These are phyloP conservation scores for Hyperoplus immaculatus DNA, from an alignment of 2,797 vertebrate genomes.

Conservation along the genomic window DNA sequence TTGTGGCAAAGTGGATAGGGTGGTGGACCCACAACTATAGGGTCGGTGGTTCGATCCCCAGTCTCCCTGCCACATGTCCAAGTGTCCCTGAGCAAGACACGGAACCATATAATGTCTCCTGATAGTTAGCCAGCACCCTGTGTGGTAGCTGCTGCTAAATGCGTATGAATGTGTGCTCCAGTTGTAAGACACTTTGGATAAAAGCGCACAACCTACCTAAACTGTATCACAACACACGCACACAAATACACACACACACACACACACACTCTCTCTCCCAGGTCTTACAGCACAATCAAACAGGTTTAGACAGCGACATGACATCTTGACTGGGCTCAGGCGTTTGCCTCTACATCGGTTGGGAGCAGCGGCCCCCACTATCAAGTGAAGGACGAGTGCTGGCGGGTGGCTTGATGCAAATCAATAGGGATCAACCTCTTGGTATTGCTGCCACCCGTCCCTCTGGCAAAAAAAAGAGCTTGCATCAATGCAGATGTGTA, in stretches of 20 bases:
- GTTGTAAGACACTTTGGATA: no score
- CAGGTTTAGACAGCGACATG: constrained; percentile 36
- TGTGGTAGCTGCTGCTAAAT: no score
- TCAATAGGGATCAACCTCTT: constrained; percentile 76
- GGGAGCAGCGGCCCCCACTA: constrained; percentile 56
- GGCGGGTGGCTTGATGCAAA: constrained; percentile 39
- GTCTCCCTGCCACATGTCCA: no score
- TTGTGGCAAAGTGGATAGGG: no score
- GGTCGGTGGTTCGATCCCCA: no score
- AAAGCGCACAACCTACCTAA: not conserved
- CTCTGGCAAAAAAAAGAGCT: constrained; percentile 36
- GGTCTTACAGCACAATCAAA: constrained; percentile 25
- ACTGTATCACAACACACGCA: not conserved
- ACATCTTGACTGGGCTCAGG: constrained; percentile 45
- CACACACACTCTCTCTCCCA: constrained; percentile 4
- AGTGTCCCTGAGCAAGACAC: no score
- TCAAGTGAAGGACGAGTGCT: constrained; percentile 65
- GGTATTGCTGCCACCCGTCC: constrained; percentile 58
- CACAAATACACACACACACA: not conserved
- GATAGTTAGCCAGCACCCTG: no score
- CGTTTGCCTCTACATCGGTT: constrained; percentile 50
- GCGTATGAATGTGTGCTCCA: no score
- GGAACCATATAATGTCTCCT: no score
- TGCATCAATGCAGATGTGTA: constrained; percentile 76
- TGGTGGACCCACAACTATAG: no score